Conservation (phyloP, 2,797 vertebrate species). For the Acanthopagrus latus region DNA sequence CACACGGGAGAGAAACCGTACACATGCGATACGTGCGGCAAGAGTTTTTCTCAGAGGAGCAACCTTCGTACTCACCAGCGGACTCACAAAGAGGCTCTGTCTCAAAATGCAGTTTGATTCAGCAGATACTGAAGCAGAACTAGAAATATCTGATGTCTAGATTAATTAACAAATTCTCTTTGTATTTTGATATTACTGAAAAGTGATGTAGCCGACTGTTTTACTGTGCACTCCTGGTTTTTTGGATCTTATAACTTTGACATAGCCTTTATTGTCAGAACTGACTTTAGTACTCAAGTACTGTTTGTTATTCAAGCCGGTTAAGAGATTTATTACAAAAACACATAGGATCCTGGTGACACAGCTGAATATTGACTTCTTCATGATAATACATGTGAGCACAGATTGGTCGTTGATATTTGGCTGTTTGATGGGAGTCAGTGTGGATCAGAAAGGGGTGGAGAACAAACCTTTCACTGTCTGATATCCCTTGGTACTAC, state of each 20-base stretch:
- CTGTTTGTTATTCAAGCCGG: constrained; percentile 4
- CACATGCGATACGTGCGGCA: constrained; percentile 80
- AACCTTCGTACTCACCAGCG: constrained; percentile 87
- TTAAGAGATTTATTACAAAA: constrained; percentile 22
- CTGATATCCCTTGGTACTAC: not conserved
- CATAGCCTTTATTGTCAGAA: constrained; percentile 28
- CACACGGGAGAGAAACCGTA: constrained; percentile 88
- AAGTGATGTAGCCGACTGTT: constrained; percentile 51
- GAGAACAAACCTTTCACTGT: not conserved
- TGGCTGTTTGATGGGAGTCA: not conserved
- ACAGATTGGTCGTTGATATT: not conserved
- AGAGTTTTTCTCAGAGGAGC: constrained; percentile 87
- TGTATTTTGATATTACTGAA: constrained; percentile 48
- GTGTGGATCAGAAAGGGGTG: not conserved
- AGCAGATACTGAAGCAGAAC: not conserved
- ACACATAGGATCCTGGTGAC: not conserved
- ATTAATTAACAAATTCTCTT: constrained; percentile 32
- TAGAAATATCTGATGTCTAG: constrained; percentile 16
- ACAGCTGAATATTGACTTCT: not conserved
- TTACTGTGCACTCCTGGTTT: constrained; percentile 36
- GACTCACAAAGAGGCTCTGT: constrained; percentile 78
- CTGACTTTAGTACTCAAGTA: constrained; percentile 11
- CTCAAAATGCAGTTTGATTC: constrained; percentile 58
- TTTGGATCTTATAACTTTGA: constrained; percentile 15
- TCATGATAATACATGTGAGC: constrained; percentile 1